phyloP scores from a whole-genome alignment of 2,888 invertebrate genomes.

The Lepidocyrtinus sp. region DNA sequence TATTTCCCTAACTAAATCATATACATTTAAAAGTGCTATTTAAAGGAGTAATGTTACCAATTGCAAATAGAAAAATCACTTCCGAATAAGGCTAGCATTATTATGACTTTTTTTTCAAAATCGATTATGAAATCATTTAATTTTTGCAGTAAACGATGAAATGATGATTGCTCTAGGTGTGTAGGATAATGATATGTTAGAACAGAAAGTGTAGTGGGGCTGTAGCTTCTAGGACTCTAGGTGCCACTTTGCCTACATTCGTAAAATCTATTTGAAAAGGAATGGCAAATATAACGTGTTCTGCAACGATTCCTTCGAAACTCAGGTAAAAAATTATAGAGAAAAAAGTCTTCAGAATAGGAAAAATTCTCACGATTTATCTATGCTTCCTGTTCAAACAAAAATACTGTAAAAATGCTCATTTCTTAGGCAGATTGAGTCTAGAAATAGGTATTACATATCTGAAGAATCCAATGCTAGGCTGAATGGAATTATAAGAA shows the following conservation, averaged over 20 bases:
- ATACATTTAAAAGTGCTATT: neutral
- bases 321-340: neutral
- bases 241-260: too few relatives aligned
- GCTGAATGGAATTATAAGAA: too few relatives aligned
- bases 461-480: too few relatives aligned
- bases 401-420: neutral
- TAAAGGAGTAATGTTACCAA: too few relatives aligned
- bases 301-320: neutral
- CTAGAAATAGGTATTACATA: slow-evolving; percentile 2
- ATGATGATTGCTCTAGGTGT: neutral
- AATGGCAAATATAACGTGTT: too few relatives aligned
- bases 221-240: too few relatives aligned
- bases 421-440: neutral
- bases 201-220: too few relatives aligned
- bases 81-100: neutral
- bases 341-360: neutral
- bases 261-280: too few relatives aligned
- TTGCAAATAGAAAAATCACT: slow-evolving; percentile 1
- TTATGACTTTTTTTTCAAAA: neutral
- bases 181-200: neutral
- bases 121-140: slow-evolving; percentile 21
- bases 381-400: slow-evolving; percentile 51
- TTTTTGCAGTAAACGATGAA: neutral
- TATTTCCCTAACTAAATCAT: neutral
- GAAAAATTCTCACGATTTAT: slow-evolving; percentile 45